Percentiles rank a stretch among this genome's conserved stretches.
These are phyloP conservation scores for Acanthurus tractus DNA, from an alignment of 2,797 vertebrate genomes.

Conservation along the genomic window DNA sequence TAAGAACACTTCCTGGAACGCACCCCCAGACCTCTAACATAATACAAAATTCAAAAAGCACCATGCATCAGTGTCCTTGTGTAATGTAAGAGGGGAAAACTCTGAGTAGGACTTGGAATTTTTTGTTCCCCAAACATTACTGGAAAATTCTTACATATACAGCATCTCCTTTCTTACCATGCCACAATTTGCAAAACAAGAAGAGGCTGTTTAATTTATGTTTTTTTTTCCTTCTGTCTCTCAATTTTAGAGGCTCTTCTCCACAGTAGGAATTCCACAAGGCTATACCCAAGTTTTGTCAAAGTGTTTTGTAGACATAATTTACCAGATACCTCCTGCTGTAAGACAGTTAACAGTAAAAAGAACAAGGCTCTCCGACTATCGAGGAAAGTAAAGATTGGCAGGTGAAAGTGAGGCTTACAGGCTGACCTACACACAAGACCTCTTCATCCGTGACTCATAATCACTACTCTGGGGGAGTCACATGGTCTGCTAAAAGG, in stretches of 20 bases:
- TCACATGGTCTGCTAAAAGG: conserved; percentile 98
- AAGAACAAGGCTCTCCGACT: conserved; percentile 92
- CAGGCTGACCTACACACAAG: conserved; percentile 96
- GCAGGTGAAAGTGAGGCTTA: conserved; percentile 98
- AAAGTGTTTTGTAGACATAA: conserved; percentile 93
- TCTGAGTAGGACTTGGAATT: conserved; percentile 85
- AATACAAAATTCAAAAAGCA: conserved; percentile 99
- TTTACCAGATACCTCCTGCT: conserved; percentile 94
- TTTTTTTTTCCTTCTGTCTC: conserved; percentile 17
- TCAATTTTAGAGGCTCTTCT: conserved; percentile 52
- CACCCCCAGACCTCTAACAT: conserved; percentile 92
- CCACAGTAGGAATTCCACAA: conserved; percentile 64
- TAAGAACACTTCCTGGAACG: conserved; percentile 99
- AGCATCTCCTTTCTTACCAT: conserved; percentile 13
- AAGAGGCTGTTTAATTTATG: conserved; percentile 38
- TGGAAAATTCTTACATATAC: conserved; percentile 21
- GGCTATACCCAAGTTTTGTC: conserved; percentile 74
- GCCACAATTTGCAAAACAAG: conserved; percentile 42
- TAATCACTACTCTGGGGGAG: conserved; percentile 99
- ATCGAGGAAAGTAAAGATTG: conserved; percentile 96
- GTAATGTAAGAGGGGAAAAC: conserved; percentile 91
- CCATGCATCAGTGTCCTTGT: conserved; percentile 98
- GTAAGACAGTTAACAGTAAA: conserved; percentile 95
- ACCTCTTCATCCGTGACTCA: conserved; percentile 99
- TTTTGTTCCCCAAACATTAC: conserved; percentile 86